Evolutionary conservation across 30 jellyfish, hydroid and myxozoan genomes (phyloP), one percentile per base, ranked within the genome.

Genomic region (Catostylus mosaicus): DNA sequence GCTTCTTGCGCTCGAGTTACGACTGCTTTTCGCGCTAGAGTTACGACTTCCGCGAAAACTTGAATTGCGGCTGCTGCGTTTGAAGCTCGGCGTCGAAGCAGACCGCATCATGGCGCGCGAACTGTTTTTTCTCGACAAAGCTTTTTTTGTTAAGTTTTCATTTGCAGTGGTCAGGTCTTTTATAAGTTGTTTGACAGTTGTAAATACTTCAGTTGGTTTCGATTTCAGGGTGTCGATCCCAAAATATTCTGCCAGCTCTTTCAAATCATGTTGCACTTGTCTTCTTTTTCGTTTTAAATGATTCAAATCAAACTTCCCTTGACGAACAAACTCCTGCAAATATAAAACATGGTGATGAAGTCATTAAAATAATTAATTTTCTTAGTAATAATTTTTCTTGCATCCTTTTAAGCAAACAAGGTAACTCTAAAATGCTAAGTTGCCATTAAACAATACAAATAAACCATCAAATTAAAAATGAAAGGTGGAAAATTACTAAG

Each of bases 11-110:
- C 85, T 80, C 45, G 90, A 80, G 66, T 80, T 80, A 1, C 90
- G 90, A 67, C 90, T 80, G 57, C 90, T 80, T 34, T 56, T 65
- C 56, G 90, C 78, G 73, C 90, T 80, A 11, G 82, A 65, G 62
- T 80, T 80, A 3, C 90, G 90, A 66, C 90, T 80, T 20, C 83
- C 83, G 18, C 83, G 90, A 31, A 50, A 80, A 29, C 90, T 80
- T 27, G 83, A 80, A 37, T 80, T 80, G 26, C 90, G 90, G 51
- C 90, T 80, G 83, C 77, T 80, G 32, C 90, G 82, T 31, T 71
- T 71, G 79, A 80, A 80, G 40, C 51, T 80, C 14, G 90, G 83
- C 7, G 76, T 48, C 65, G 90, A 80, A 4, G 37, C 60, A 10
- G 90, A 64, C 22, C 90, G 81, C 64, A 40, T 66, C 83, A 80